These are phyloP conservation scores for Caenorhabditis latens DNA, from an alignment of 1,140 invertebrate species.

Conservation along the genomic window DNA sequence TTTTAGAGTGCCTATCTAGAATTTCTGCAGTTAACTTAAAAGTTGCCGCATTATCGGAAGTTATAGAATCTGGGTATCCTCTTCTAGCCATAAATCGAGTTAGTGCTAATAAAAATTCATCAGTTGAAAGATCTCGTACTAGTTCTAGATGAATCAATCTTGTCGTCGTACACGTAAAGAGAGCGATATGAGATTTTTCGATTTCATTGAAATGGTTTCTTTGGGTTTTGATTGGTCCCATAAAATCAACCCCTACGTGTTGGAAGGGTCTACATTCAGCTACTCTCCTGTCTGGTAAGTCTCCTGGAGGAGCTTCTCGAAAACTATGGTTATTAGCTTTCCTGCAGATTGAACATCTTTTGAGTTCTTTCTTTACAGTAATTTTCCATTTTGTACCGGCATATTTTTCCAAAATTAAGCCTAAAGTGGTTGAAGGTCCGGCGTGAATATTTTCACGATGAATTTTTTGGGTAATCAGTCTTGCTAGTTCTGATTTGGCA, in stretches of 20 bases:
- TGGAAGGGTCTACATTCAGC: constrained; percentile 48
- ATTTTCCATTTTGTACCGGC: not conserved
- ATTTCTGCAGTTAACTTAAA: not conserved
- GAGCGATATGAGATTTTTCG: constrained; percentile 30
- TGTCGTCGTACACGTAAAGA: constrained; percentile 44
- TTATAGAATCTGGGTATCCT: constrained; percentile 49
- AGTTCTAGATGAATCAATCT: constrained; percentile 50
- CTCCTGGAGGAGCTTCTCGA: constrained; percentile 52
- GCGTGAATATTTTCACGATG: not conserved
- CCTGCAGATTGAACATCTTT: constrained; percentile 52
- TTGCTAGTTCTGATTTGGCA: not conserved
- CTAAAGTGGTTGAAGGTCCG: not conserved
- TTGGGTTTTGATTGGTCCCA: constrained; percentile 32
- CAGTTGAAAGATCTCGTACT: constrained; percentile 6
- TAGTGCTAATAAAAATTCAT: constrained; percentile 1
- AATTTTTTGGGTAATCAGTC: not conserved
- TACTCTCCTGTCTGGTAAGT: constrained; percentile 60
- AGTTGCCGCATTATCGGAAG: constrained; percentile 62
- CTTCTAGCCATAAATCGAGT: constrained; percentile 44
- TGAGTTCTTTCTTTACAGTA: constrained; percentile 39
- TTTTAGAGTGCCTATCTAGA: not conserved
- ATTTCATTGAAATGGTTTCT: constrained; percentile 45
- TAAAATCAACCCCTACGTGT: constrained; percentile 45
- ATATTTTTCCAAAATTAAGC: not conserved
- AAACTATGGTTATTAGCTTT: not conserved